Evolutionary conservation across 92 coral and sea anemone species (phyloP), one percentile per base, ranked within the genome.

Genomic region (Desmophyllum pertusum): DNA sequence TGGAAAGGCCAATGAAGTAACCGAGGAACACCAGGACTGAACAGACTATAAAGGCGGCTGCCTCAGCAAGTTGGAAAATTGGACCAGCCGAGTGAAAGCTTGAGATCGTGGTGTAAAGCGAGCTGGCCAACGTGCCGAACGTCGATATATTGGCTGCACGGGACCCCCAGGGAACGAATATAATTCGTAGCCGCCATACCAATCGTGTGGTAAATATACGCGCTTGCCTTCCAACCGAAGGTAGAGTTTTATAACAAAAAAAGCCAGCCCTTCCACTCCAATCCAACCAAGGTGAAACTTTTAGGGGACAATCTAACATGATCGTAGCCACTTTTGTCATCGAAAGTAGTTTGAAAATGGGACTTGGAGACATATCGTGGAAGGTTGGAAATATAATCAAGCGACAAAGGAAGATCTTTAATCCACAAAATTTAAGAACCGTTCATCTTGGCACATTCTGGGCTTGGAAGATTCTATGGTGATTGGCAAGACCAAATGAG

Each of bases 171-270:
- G 3, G 83, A 51, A 23, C 92, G 83, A 19, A 89, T 79, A 27
- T 78, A 71, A 63, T 85, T 50, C 51, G 65, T 78, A 46, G 82
- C 82, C 29, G 70, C 72, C 52, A 78, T 0, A 29, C 81, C 91
- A 19, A 77, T 77, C 6, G 89, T 31, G 27, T 89, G 92, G 73
- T 85, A 89, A 2, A 85, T 30, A 25, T 73, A 89, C 7, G 86
- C 86, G 67, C 86, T 77, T 21, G 85, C 85, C 40, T 88, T 88
- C 89, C 81, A 88, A 8, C 89, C 89, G 29, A 88, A 88, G 92
- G 92, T 37, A 89, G 30, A 13, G 89, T 36, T 23, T 63, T 19
- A 8, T 62, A 76, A 5, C 36, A n/a, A 42, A 53, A 53, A 77
- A 55, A 25, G 30, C 82, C 35, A 82, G 11, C 81, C 89, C 0